These are phyloP conservation scores for cattle (Bos taurus) DNA, from an alignment of 2,113 vertebrate species.

Conservation along the genomic window ARS-UCD2.0 NC_037328.1:61219501-61220000, in stretches of 20 bases:
- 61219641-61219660: constrained; percentile 17
- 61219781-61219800: constrained; percentile 69
- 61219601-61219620: not conserved
- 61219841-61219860: constrained; percentile 70
- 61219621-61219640: constrained; percentile 46
- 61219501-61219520: constrained; percentile 50
- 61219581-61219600: constrained; percentile 41
- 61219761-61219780: constrained; percentile 59
- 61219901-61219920: constrained; percentile 15
- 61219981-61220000: not conserved
- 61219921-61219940: constrained; percentile 22
- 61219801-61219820: constrained; percentile 72
- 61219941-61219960: constrained; percentile 53
- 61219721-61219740: constrained; percentile 31
- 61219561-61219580: not conserved
- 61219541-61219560: constrained; percentile 55
- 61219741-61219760: constrained; percentile 60
- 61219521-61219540: constrained; percentile 25
- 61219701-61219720: constrained; percentile 61
- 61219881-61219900: constrained; percentile 37
- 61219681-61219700: constrained; percentile 26
- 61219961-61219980: constrained; percentile 51
- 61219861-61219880: constrained; percentile 66
- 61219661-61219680: constrained; percentile 25
- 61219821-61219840: constrained; percentile 72